These are phyloP conservation scores for Dendrolimus pini DNA, from an alignment of 2,888 invertebrate genomes.

Conservation along the genomic window DNA sequence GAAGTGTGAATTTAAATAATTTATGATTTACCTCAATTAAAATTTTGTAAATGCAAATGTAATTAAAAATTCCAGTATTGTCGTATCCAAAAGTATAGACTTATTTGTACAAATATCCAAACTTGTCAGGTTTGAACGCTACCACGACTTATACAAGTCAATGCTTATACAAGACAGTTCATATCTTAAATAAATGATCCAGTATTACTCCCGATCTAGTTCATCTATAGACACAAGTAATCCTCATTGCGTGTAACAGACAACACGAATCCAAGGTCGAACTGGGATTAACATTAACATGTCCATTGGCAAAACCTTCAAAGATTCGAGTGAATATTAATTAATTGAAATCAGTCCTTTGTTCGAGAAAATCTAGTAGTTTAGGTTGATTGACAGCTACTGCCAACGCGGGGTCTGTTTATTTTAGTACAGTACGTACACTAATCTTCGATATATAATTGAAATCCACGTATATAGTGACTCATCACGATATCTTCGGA, in stretches of 20 bases:
- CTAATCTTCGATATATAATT: too few relatives aligned
- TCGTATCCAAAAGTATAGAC: too few relatives aligned
- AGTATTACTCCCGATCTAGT: background rate
- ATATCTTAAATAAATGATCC: background rate
- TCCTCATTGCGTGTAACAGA: background rate
- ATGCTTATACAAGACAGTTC: background rate
- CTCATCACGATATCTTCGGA: too few relatives aligned
- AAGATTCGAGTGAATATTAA: conserved; percentile 8
- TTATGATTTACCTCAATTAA: too few relatives aligned
- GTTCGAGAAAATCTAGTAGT: conserved; percentile 5
- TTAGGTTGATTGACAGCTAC: conserved; percentile 4
- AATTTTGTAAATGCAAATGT: too few relatives aligned
- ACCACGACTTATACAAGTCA: too few relatives aligned
- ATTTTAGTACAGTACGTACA: too few relatives aligned
- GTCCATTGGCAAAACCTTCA: background rate
- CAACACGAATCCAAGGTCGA: background rate
- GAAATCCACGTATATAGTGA: too few relatives aligned
- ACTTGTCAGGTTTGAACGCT: too few relatives aligned
- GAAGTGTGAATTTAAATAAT: too few relatives aligned
- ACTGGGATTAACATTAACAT: background rate
- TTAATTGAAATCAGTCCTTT: conserved; percentile 7
- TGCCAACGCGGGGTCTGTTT: background rate
- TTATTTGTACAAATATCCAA: too few relatives aligned
- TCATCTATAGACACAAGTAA: background rate
- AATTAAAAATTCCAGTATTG: too few relatives aligned